Conservation (phyloP, 23 tunicate genomes). For the Trididemnum nubilum region DNA sequence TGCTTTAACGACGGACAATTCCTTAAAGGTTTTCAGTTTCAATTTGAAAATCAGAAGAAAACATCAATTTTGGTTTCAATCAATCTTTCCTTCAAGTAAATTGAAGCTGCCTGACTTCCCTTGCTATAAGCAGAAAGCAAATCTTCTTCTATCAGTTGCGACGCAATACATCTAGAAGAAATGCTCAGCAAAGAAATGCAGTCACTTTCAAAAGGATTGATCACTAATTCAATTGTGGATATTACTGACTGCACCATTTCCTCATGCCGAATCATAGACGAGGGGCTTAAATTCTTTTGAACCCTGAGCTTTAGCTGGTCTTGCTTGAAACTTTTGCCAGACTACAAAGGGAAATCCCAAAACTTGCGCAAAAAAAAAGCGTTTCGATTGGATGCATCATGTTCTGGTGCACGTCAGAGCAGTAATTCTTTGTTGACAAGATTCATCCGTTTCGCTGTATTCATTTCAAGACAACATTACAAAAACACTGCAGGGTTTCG, state of each 20-base stretch:
- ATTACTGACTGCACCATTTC: constrained; percentile 1
- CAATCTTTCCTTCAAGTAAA: not conserved
- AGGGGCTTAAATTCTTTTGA: no score
- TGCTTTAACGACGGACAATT: not conserved
- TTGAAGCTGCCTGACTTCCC: not conserved
- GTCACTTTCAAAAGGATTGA: constrained; percentile 4
- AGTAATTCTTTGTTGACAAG: no score
- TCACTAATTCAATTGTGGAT: not conserved
- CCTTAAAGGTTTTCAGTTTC: not conserved
- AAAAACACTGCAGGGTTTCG: no score
- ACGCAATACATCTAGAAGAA: not conserved
- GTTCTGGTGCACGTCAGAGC: no score
- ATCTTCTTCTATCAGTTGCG: not conserved
- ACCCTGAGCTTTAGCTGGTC: no score
- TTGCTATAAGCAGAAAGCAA: constrained; percentile 11
- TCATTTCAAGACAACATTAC: no score
- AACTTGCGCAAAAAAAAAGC: no score
- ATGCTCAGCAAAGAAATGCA: not conserved
- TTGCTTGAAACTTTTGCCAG: no score
- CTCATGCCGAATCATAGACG: not conserved
- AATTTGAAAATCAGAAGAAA: not conserved
- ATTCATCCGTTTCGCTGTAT: no score
- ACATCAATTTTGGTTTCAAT: not conserved
- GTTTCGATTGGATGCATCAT: no score
- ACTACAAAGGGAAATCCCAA: no score